Evolutionary conservation across 2,888 invertebrate genomes (phyloP), one percentile per base, ranked within the genome.

Genomic region (Palloptera scutellata): DNA sequence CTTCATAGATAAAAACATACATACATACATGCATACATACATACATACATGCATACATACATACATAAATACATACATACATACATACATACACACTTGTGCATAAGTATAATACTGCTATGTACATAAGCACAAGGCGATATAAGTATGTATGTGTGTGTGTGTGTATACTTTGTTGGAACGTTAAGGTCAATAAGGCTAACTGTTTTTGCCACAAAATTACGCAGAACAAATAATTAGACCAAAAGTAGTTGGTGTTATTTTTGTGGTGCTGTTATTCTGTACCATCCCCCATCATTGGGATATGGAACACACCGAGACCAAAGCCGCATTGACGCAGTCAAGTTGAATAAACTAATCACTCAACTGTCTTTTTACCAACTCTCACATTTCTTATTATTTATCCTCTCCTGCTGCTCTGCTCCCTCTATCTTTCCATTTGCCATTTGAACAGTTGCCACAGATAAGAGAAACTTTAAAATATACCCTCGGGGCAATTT

Each of bases 281-380:
- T 48, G 48, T 48, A n/a, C 5, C 5, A 15, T 13, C 48, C 48
- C 48, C 11, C 48, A 15, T 48, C 48, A 48, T n/a, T 48, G 8
- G 48, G n/a, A 13, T 6, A 13, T 15, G 48, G 48, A 30, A 30
- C 30, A 30, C 30, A 11, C 11, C 11, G 10, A 8, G 1, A 30
- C 11, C 11, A 6, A 5, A 48, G 1, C 48, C 5, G 11, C 48
- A 15, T 6, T 48, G 48, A 48, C 12, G 42, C 61, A 11, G 53
- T 19, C 48, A 61, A 61, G 13, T 41, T 42, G 64, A 57, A 57
- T 64, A 41, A 57, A 51, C 48, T 57, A 55, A 64, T 57, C 64
- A 64, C 64, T 64, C 64, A 64, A 40, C 64, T 57, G 64, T 57
- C 64, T 64, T 43, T 64, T 64, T 30, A 48, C 13, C 45, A 57